A percentile compares a stretch with the other conserved stretches of the same genome.
Conservation (phyloP, 2,888 invertebrate genomes). For the Ceraclea dissimilis region DNA sequence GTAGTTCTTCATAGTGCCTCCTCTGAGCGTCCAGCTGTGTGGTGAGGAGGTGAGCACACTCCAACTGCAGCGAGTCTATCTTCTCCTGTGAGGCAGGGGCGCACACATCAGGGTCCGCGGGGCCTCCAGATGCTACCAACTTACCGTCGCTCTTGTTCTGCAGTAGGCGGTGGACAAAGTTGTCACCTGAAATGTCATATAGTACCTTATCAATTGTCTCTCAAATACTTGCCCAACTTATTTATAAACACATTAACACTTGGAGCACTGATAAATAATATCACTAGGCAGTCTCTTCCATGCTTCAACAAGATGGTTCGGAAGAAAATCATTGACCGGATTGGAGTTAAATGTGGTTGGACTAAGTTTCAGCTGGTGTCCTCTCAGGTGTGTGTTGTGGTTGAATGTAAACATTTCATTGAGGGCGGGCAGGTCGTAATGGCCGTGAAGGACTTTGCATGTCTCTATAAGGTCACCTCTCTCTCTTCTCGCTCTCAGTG, state of each 20-base stretch:
- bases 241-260: neutral
- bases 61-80: slow-evolving; percentile 88
- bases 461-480: too few relatives aligned
- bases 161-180: slow-evolving; percentile 90
- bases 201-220: too few relatives aligned
- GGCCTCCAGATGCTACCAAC: slow-evolving; percentile 72
- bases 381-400: too few relatives aligned
- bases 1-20: slow-evolving; percentile 79
- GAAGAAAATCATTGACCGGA: too few relatives aligned
- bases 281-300: neutral
- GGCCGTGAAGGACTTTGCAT: too few relatives aligned
- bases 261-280: neutral
- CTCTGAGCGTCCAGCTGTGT: slow-evolving; percentile 93
- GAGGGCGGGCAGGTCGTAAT: too few relatives aligned
- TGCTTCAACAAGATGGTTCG: too few relatives aligned
- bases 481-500: too few relatives aligned
- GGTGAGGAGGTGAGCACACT: slow-evolving; percentile 93
- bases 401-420: too few relatives aligned
- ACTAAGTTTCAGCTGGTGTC: too few relatives aligned
- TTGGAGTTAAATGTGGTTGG: too few relatives aligned
- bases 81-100: slow-evolving; percentile 59
- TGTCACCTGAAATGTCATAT: slow-evolving; percentile 65
- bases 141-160: slow-evolving; percentile 97
- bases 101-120: slow-evolving; percentile 40
- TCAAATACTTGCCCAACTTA: too few relatives aligned